phyloP scores from a whole-genome alignment of 2,797 vertebrate genomes.

The Meda fulgida region DNA sequence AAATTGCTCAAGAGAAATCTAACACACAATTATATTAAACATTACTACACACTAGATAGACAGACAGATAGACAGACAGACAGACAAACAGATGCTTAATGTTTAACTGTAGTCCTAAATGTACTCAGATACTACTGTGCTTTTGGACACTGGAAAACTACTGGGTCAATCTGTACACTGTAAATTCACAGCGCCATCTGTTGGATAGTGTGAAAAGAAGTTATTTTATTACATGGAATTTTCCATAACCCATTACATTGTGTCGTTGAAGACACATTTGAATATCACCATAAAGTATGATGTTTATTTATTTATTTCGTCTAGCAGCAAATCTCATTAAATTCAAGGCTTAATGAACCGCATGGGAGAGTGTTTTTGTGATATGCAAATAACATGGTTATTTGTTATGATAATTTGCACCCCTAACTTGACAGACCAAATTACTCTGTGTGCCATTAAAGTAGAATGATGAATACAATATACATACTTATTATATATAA shows the following conservation, averaged over 20 bases:
- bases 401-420: slow-evolving; percentile 3
- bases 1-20: background rate
- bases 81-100: background rate
- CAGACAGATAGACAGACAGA: background rate
- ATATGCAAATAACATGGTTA: slow-evolving; percentile 36
- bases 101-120: background rate
- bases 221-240: slow-evolving; percentile 25
- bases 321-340: slow-evolving; percentile 30
- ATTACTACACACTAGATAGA: too few relatives aligned
- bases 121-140: background rate
- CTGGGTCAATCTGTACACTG: background rate
- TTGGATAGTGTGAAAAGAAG: background rate
- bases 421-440: slow-evolving; percentile 17
- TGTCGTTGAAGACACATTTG: background rate
- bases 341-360: slow-evolving; percentile 7
- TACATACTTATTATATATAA: too few relatives aligned
- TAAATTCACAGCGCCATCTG: slow-evolving; percentile 25
- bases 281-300: background rate
- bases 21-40: background rate
- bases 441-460: background rate
- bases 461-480: slow-evolving; percentile 11
- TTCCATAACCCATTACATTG: slow-evolving; percentile 20
- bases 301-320: slow-evolving; percentile 13
- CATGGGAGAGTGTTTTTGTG: slow-evolving; percentile 16
- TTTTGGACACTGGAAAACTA: background rate